These are phyloP conservation scores for Botia almorhae DNA, from an alignment of 2,797 vertebrate genomes.

Conservation along the genomic window DNA sequence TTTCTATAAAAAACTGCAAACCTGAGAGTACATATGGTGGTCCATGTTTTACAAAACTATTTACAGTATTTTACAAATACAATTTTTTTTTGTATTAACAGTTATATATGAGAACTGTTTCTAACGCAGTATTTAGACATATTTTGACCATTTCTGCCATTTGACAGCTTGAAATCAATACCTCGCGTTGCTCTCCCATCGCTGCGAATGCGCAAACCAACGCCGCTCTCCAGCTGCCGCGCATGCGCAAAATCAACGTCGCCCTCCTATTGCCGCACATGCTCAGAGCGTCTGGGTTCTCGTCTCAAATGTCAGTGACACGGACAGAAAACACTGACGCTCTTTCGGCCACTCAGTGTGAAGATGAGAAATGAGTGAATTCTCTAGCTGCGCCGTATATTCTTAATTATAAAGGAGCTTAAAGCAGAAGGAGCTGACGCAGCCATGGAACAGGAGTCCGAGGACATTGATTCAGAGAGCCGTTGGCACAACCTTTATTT, in stretches of 20 bases:
- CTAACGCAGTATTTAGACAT: too few relatives aligned
- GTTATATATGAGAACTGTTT: too few relatives aligned
- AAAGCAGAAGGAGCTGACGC: slow-evolving; percentile 7
- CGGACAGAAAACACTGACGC: slow-evolving; percentile 32
- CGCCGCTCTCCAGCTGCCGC: background rate
- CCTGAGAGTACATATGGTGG: too few relatives aligned
- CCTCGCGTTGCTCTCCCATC: too few relatives aligned
- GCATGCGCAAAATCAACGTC: slow-evolving; percentile 40
- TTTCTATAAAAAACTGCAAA: too few relatives aligned
- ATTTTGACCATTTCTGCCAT: too few relatives aligned
- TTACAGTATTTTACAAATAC: too few relatives aligned
- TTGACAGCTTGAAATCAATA: too few relatives aligned
- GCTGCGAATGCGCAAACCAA: too few relatives aligned
- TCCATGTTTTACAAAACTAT: too few relatives aligned
- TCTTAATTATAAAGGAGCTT: slow-evolving; percentile 23
- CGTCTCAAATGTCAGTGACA: slow-evolving; percentile 49
- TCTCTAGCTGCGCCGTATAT: slow-evolving; percentile 8
- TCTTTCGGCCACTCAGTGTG: slow-evolving; percentile 16
- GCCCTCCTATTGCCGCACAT: background rate
- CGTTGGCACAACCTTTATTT: slow-evolving; percentile 91
- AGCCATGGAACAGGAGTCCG: slow-evolving; percentile 86
- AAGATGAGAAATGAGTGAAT: slow-evolving; percentile 34
- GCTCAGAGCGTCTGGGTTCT: background rate
- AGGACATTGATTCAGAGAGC: slow-evolving; percentile 85
- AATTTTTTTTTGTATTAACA: too few relatives aligned